Conservation (phyloP, 2,797 vertebrate genomes). For the Micrastur ruficollis region DNA sequence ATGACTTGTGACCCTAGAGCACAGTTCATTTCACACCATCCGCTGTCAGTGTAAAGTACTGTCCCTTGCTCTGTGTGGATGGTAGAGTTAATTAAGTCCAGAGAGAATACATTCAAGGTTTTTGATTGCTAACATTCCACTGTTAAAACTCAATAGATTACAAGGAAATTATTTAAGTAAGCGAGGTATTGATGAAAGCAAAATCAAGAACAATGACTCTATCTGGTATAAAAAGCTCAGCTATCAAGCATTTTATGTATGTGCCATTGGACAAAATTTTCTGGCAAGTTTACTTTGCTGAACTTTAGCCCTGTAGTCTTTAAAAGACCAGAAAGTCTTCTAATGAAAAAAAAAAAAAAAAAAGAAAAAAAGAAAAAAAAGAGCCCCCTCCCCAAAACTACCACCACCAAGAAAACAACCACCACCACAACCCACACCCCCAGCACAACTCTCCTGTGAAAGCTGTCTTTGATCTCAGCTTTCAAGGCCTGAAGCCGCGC, state of each 20-base stretch:
- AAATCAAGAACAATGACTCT: background rate
- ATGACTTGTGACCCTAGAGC: background rate
- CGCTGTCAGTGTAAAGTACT: background rate
- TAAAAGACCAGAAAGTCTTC: background rate
- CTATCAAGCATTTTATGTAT: background rate
- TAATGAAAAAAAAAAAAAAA: background rate
- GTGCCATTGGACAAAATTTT: background rate
- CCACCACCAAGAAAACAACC: rapidly evolving
- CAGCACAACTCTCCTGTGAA: background rate
- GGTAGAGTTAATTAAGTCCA: background rate
- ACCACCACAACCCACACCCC: rapidly evolving
- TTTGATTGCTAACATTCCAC: background rate
- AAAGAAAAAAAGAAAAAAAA: background rate
- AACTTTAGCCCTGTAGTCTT: background rate
- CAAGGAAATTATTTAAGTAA: background rate
- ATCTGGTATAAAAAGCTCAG: background rate
- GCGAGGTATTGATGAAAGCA: background rate
- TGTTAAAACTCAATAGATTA: background rate
- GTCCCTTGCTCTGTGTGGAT: background rate
- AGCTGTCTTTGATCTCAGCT: background rate
- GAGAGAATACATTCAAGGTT: background rate
- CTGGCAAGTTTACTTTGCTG: background rate
- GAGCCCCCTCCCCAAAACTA: background rate
- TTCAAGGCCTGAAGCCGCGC: background rate
- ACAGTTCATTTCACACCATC: background rate